Conservation (phyloP, 2,797 vertebrate genomes). For the Hoplostethus mediterraneus region DNA sequence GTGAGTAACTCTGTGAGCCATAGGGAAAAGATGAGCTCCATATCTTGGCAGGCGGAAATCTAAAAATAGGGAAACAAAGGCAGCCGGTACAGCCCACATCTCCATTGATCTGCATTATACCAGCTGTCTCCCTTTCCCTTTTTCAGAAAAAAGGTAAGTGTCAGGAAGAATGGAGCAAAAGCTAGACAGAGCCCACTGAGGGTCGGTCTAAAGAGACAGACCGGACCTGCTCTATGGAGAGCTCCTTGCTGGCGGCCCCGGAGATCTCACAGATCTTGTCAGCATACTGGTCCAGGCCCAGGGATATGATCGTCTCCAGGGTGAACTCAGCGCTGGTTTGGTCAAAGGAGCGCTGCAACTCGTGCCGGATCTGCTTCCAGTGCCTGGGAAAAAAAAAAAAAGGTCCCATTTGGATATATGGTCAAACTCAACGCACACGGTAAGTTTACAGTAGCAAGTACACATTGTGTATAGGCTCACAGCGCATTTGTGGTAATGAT, state of each 20-base stretch:
- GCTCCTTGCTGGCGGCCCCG: conserved; percentile 89
- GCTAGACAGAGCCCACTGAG: conserved; percentile 16
- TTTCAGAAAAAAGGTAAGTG: conserved; percentile 28
- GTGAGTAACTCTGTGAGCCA: conserved; percentile 34
- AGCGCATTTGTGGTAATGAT: no score
- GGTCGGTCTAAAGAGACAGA: conserved; percentile 1
- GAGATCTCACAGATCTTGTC: conserved; percentile 88
- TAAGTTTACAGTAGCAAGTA: background rate
- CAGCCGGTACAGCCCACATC: background rate
- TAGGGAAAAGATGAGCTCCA: conserved; percentile 11
- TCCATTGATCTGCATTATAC: conserved; percentile 18
- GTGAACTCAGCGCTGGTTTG: conserved; percentile 83
- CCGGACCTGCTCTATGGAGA: conserved; percentile 89
- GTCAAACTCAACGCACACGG: background rate
- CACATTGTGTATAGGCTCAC: no score
- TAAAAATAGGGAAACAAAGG: conserved; percentile 22
- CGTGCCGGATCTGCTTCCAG: conserved; percentile 88
- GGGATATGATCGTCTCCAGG: conserved; percentile 87
- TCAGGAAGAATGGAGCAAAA: conserved; percentile 14
- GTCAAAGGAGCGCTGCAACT: conserved; percentile 85
- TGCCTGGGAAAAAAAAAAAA: conserved; percentile 80
- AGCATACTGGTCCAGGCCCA: conserved; percentile 86
- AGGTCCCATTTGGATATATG: background rate
- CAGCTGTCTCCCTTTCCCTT: background rate
- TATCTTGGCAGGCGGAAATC: conserved; percentile 19